Percentiles rank a stretch among this genome's conserved stretches.
These are phyloP conservation scores for Leucophenga varia DNA, from an alignment of 1,140 invertebrate species.

Conservation along the genomic window DNA sequence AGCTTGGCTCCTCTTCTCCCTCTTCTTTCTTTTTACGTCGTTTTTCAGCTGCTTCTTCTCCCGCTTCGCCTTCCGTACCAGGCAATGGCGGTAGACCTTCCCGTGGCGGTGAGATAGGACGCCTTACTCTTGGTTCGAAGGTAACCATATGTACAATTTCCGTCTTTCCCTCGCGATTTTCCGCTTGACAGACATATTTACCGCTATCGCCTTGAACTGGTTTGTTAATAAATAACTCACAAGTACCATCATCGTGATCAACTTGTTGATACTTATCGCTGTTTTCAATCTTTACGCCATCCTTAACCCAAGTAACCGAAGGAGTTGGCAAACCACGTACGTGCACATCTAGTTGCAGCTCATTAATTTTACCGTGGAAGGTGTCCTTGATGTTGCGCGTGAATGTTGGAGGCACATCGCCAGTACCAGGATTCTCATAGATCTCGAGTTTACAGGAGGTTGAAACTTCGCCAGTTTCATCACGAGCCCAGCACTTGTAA, in stretches of 20 bases:
- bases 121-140: slow-evolving; percentile 31
- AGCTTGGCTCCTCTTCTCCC: slow-evolving; percentile 27
- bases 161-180: slow-evolving; percentile 52
- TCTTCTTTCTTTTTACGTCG: slow-evolving; percentile 35
- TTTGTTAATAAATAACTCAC: slow-evolving; percentile 67
- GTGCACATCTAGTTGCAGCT: slow-evolving; percentile 74
- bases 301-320: slow-evolving; percentile 75
- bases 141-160: slow-evolving; percentile 51
- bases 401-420: slow-evolving; percentile 51
- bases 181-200: slow-evolving; percentile 73
- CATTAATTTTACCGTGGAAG: slow-evolving; percentile 68
- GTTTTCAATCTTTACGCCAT: slow-evolving; percentile 63
- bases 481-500: slow-evolving; percentile 68
- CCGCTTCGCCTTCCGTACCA: slow-evolving; percentile 12
- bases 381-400: slow-evolving; percentile 62
- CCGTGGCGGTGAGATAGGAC: slow-evolving; percentile 33
- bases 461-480: slow-evolving; percentile 52
- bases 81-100: slow-evolving; percentile 38
- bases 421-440: slow-evolving; percentile 42
- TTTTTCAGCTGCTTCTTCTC: slow-evolving; percentile 26
- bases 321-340: slow-evolving; percentile 71
- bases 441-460: slow-evolving; percentile 49
- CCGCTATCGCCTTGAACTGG: slow-evolving; percentile 68
- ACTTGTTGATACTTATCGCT: slow-evolving; percentile 60
- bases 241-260: slow-evolving; percentile 67